Evolutionary conservation across 2,888 invertebrate genomes (phyloP), one percentile per base, ranked within the genome.

Genomic region (Oscheius sp.): DNA sequence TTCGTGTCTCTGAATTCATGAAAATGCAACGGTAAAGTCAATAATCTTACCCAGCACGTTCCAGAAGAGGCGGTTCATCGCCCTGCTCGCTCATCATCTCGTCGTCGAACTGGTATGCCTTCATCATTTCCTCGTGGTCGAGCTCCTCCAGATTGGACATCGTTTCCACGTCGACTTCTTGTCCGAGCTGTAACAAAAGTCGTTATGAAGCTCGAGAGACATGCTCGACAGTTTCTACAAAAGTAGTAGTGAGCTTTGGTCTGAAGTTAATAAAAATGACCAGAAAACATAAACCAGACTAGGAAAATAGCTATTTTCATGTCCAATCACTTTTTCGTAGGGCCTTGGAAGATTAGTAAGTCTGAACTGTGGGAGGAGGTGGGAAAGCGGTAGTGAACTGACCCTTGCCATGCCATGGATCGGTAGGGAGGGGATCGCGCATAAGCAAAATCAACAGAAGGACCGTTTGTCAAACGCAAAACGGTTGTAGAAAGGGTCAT

Each of bases 141-240:
- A 42, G n/a, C 37, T 68, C 68, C 33, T 73, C 73, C 5, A 65
- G 33, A 55, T 73, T 73, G 5, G 73, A 73, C 62, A 73, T 65
- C 33, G 73, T 59, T 53, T 74, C 74, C 1, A 74, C 74, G 33
- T 74, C 74, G 11, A 74, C 57, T 11, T 74, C 68, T 13, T 48
- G 33, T 21, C 37, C 70, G 9, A 70, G n/a, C 70, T 68, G 55
- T n/a, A 68, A 55, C 13, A 51, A 21, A 21, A 21, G 21, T 21
- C 21, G 21, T 21, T 21, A 21, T 42, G 42, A 42, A 42, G 42
- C 7, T 42, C 42, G 42, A 42, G 3, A 42, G 7, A 7, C 42
- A 42, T 42, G 7, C 21, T 21, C 21, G 21, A 21, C 21, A 21
- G 21, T 21, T 21, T 21, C 21, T 21, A 21, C 21, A 21, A 21